Conservation (phyloP, 2,888 invertebrate genomes). For the Aphrophora alni region DNA sequence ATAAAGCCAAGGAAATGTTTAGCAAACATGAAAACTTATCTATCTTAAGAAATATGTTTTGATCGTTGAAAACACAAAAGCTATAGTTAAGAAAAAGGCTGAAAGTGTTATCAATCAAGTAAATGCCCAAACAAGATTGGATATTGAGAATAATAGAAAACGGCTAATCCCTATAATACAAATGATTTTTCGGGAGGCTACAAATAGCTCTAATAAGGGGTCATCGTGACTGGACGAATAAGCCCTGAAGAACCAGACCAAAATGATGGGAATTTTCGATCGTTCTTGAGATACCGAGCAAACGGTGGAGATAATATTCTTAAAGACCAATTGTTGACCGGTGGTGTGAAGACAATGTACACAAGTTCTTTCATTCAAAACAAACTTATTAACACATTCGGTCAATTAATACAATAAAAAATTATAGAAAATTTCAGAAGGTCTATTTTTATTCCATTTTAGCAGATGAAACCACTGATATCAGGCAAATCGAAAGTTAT, state of each 20-base stretch:
- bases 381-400: slow-evolving; percentile 29
- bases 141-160: slow-evolving; percentile 24
- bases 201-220: slow-evolving; percentile 51
- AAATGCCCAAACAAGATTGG: slow-evolving; percentile 3
- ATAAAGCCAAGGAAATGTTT: slow-evolving; percentile 20
- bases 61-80: slow-evolving; percentile 11
- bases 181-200: slow-evolving; percentile 46
- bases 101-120: slow-evolving; percentile 25
- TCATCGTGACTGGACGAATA: slow-evolving; percentile 47
- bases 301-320: slow-evolving; percentile 46
- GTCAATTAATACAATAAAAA: slow-evolving; percentile 10
- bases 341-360: slow-evolving; percentile 38
- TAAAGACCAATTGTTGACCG: slow-evolving; percentile 42
- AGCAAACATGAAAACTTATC: slow-evolving; percentile 12
- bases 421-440: slow-evolving; percentile 19
- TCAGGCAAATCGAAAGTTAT: background rate
- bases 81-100: slow-evolving; percentile 14
- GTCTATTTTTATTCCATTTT: background rate
- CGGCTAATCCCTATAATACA: slow-evolving; percentile 21
- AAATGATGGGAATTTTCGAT: slow-evolving; percentile 49
- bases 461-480: background rate
- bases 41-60: slow-evolving; percentile 21
- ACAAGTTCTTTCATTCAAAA: slow-evolving; percentile 46
- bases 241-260: slow-evolving; percentile 15
- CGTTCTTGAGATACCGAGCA: slow-evolving; percentile 45